Evolutionary conservation across 2,888 invertebrate species (phyloP).

Genomic region (Cosmorhoe ocellata): DNA sequence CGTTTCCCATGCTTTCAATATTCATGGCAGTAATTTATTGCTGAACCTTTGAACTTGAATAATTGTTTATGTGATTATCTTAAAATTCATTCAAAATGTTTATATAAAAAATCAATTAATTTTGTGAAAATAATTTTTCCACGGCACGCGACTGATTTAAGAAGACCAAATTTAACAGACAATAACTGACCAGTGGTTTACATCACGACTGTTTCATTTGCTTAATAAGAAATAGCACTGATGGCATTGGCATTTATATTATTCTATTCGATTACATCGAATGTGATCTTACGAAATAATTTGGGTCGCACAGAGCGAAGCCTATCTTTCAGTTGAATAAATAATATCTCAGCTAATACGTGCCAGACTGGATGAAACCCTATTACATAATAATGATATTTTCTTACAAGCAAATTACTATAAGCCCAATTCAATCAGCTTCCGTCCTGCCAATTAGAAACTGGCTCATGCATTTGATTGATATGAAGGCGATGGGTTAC

Average conservation of each 20-base stretch:
- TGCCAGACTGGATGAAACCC: conserved; percentile 1
- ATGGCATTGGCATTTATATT: too few species aligned
- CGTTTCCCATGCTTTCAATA: conserved; percentile 18
- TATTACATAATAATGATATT: conserved; percentile 13
- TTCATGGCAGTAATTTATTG: conserved; percentile 16
- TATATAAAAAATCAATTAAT: too few species aligned
- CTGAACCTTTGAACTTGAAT: background rate
- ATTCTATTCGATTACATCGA: background rate
- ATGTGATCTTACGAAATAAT: background rate
- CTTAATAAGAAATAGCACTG: too few species aligned
- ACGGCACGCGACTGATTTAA: too few species aligned
- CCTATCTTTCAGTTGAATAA: conserved; percentile 1
- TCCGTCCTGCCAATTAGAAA: conserved; percentile 48
- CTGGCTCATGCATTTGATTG: conserved; percentile 53
- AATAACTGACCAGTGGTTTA: too few species aligned
- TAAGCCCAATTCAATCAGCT: conserved; percentile 16
- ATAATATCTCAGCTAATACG: conserved; percentile 3
- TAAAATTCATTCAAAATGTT: too few species aligned
- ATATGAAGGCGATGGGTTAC: conserved; percentile 55
- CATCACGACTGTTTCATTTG: too few species aligned
- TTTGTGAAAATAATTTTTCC: too few species aligned
- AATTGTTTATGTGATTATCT: conserved; percentile 3
- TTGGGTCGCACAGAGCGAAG: background rate
- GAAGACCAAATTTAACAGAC: too few species aligned
- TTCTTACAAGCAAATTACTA: conserved; percentile 5